Evolutionary conservation across 2,797 vertebrate species (phyloP), one percentile per base, ranked within the genome.

Genomic region (Catamblyrhynchus diadema): DNA sequence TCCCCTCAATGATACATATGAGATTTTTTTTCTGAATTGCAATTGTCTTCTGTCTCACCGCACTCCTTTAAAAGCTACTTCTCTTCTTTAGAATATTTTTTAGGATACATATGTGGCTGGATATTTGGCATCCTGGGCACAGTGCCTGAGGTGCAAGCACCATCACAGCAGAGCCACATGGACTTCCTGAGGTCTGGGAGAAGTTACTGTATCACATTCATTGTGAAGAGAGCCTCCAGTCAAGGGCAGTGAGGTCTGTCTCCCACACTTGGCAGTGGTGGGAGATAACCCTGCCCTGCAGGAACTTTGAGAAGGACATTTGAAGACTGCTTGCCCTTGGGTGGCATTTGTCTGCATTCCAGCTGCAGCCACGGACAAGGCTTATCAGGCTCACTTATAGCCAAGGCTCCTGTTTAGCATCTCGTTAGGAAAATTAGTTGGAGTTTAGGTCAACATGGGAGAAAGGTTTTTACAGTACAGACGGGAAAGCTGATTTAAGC

Each of bases 161-260:
- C 32, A 8, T 50, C 35, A 7, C 42, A 60, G 80, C 61, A 61
- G 71, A 80, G 71, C 35, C 74, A 33, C 20, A 0, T 5, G 19
- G 47, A 37, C 16, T 44, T 35, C 27, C 22, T n/a, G 35, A 10
- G 20, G 7, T 10, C 39, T 75, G 53, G 33, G 30, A 74, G n/a
- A 72, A 72, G 41, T 19, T 17, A 8, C 3, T 25, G 4, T 19
- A 1, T 12, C 42, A 3, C 0, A 0, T 27, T 37, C 9, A 1
- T 3, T 42, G 37, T 37, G 53, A 48, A 42, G 48, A 62, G 67
- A 61, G 28, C 27, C 69, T 33, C 56, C 44, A 66, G n/a, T 3
- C 71, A 66, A 80, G 81, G 87, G 14, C 64, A 62, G 14, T 0
- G 0, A 14, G 0, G 0, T 35, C 56, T 62, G 42, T 35, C 42